These are phyloP conservation scores for Malurus splendens DNA, from an alignment of 2,797 vertebrate genomes.

Conservation along the genomic window DNA sequence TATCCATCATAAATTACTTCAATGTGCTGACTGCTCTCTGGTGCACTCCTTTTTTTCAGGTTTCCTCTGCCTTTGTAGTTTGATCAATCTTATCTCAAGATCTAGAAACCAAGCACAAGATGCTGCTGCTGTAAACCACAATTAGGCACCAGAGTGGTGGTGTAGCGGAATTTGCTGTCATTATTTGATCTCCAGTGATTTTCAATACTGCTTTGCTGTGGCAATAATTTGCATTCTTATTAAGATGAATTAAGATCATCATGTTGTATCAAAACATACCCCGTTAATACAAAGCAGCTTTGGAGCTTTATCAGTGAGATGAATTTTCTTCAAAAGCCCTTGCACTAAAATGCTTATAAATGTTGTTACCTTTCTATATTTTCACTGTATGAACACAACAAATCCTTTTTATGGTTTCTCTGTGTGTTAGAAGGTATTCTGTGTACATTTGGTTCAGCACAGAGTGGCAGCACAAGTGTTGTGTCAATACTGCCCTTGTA, in stretches of 20 bases:
- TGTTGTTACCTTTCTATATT: neutral
- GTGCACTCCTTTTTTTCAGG: neutral
- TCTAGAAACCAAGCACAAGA: neutral
- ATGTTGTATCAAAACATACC: neutral
- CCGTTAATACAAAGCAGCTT: neutral
- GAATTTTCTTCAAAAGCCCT: neutral
- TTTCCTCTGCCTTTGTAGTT: neutral
- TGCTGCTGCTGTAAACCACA: neutral
- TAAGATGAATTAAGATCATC: conserved; percentile 25
- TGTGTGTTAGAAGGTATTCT: neutral
- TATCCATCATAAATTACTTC: neutral
- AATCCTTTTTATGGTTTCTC: neutral
- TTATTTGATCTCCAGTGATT: neutral
- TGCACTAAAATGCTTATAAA: neutral
- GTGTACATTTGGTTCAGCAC: neutral
- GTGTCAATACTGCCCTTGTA: neutral
- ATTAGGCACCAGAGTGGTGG: neutral
- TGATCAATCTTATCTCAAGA: neutral
- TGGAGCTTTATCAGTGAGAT: neutral
- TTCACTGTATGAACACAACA: neutral
- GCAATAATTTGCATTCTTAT: conserved; percentile 18
- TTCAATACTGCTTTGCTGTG: neutral
- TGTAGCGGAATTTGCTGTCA: neutral
- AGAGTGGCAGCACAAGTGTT: neutral
- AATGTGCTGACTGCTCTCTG: neutral